A percentile compares a stretch with the other conserved stretches of the same genome.
These are phyloP conservation scores for Rynchops niger DNA, from an alignment of 2,113 vertebrate species.

Conservation along the genomic window DNA sequence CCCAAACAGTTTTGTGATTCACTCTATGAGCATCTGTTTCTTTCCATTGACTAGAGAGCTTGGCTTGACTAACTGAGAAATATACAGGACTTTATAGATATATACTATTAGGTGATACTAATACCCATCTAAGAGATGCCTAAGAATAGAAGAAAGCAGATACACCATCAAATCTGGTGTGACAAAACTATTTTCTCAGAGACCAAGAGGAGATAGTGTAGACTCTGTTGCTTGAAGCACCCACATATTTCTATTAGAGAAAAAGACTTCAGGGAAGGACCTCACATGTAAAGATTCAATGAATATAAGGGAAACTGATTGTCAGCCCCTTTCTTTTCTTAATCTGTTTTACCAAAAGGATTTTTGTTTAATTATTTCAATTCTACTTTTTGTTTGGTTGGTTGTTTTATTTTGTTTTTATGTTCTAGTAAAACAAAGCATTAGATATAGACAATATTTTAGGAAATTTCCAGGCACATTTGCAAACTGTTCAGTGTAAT, in stretches of 20 bases:
- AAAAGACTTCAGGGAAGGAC: background rate
- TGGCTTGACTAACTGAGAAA: background rate
- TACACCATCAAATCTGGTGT: background rate
- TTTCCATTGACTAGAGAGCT: background rate
- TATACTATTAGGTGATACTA: background rate
- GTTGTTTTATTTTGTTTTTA: background rate
- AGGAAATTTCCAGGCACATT: background rate
- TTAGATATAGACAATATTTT: background rate
- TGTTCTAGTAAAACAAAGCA: background rate
- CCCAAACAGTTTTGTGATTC: background rate
- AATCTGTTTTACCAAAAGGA: background rate
- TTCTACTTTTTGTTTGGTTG: background rate
- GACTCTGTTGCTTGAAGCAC: background rate
- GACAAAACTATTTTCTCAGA: background rate
- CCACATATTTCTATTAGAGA: background rate
- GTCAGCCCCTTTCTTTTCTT: background rate
- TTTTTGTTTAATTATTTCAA: background rate
- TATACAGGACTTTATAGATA: background rate
- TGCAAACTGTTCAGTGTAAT: background rate
- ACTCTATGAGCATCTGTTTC: background rate
- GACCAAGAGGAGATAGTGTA: background rate
- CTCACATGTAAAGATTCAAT: background rate
- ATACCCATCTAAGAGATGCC: background rate
- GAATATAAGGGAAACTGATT: background rate
- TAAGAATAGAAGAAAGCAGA: background rate